Percentiles rank a stretch among this genome's conserved stretches.
These are phyloP conservation scores for Steinernema khuongi DNA, from an alignment of 1,140 invertebrate species.

Conservation along the genomic window DNA sequence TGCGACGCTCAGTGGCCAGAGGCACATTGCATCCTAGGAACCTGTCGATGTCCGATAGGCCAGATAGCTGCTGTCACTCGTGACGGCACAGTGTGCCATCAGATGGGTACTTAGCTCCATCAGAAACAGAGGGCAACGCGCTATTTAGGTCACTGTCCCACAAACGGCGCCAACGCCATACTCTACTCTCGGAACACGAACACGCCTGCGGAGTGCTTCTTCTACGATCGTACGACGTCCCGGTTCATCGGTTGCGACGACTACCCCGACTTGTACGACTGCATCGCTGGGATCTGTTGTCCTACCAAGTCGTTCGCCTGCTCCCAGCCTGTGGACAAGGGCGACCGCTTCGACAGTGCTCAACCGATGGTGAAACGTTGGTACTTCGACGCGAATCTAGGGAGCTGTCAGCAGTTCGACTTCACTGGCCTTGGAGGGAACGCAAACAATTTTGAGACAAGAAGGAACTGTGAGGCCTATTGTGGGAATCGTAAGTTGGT, in stretches of 20 bases:
- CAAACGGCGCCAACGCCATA: conserved; percentile 38
- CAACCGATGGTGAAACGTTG: conserved; percentile 31
- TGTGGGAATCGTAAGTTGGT: conserved; percentile 39
- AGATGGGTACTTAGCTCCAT: conserved; percentile 2
- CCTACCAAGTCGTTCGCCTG: conserved; percentile 45
- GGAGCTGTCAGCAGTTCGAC: conserved; percentile 37
- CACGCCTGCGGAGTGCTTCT: conserved; percentile 38
- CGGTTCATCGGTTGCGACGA: conserved; percentile 49
- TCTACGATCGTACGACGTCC: conserved; percentile 36
- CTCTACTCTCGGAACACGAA: conserved; percentile 43
- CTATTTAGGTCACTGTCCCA: conserved; percentile 37
- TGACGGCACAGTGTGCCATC: conserved; percentile 31
- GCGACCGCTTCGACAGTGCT: conserved; percentile 22
- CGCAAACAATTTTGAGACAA: conserved; percentile 44
- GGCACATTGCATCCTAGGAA: conserved; percentile 17
- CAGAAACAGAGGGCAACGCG: background rate
- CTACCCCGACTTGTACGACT: conserved; percentile 46
- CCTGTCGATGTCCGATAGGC: conserved; percentile 27
- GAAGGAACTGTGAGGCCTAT: conserved; percentile 40
- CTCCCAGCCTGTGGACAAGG: conserved; percentile 43
- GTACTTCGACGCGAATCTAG: conserved; percentile 39
- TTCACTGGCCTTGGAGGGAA: conserved; percentile 40
- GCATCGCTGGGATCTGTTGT: conserved; percentile 45
- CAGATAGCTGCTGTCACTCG: conserved; percentile 18
- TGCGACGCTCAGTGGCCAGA: conserved; percentile 31